A percentile compares a stretch with the other conserved stretches of the same genome.
Conservation (phyloP, 1,140 invertebrate genomes). For the Drosophila melanogaster region Release_6_plus_ISO1_MT NT_033777.3:21385001-21385500, state of each 20-base stretch:
- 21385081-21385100: slow-evolving; percentile 80
- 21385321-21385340: background rate
- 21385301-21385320: slow-evolving; percentile 24
- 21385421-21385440: too few species aligned
- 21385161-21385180: slow-evolving; percentile 33
- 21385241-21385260: slow-evolving; percentile 30
- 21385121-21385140: slow-evolving; percentile 73
- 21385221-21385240: slow-evolving; percentile 22
- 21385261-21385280: slow-evolving; percentile 20
- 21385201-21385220: slow-evolving; percentile 9
- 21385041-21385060: slow-evolving; percentile 74
- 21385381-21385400: too few species aligned
- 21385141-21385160: slow-evolving; percentile 66
- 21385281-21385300: slow-evolving; percentile 23
- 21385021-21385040: slow-evolving; percentile 54
- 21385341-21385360: too few species aligned
- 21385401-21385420: too few species aligned
- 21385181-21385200: slow-evolving; percentile 45
- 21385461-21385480: too few species aligned
- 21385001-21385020: slow-evolving; percentile 62
- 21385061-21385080: slow-evolving; percentile 84
- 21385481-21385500: too few species aligned
- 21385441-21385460: too few species aligned
- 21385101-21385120: slow-evolving; percentile 50
- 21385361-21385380: too few species aligned